Percentiles rank a stretch among this genome's conserved stretches.
phyloP scores from a whole-genome alignment of 2,113 vertebrate species.

The Pluvianellus socialis region DNA sequence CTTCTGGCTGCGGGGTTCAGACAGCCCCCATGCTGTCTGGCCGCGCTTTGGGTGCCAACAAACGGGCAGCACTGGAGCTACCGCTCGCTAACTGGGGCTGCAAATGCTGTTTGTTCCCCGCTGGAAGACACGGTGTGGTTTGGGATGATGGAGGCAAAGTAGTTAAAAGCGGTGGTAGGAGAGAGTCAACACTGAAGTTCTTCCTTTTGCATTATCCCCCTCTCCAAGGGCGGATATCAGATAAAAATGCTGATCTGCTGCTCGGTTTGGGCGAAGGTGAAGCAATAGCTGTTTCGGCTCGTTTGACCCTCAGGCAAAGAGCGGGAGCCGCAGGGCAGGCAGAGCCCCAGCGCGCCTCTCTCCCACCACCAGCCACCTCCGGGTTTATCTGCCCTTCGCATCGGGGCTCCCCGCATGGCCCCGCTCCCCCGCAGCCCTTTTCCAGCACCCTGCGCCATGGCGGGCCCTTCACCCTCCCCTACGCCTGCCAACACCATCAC shows the following conservation, averaged over 20 bases:
- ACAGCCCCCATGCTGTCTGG: neutral
- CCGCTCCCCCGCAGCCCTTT: neutral
- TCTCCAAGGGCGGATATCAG: neutral
- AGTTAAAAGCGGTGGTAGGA: neutral
- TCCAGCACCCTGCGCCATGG: too few relatives aligned
- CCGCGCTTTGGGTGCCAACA: neutral
- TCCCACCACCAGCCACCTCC: rapidly evolving
- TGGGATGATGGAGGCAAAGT: neutral
- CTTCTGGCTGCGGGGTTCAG: neutral
- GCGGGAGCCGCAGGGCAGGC: neutral
- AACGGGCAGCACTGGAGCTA: neutral
- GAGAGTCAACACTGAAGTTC: neutral
- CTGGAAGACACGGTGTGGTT: neutral
- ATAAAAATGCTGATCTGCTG: neutral
- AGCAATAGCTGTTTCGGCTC: neutral
- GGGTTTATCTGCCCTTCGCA: neutral
- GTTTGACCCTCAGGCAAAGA: neutral
- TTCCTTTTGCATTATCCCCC: neutral
- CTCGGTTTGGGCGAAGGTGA: neutral
- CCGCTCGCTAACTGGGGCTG: neutral
- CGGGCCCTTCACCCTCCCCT: neutral
- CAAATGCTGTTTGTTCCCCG: neutral
- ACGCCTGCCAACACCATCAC: rapidly evolving
- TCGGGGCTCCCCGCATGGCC: neutral
- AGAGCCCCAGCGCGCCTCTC: neutral